phyloP scores from a whole-genome alignment of 1,140 invertebrate species.

The Elymnias hypermnestra region DNA sequence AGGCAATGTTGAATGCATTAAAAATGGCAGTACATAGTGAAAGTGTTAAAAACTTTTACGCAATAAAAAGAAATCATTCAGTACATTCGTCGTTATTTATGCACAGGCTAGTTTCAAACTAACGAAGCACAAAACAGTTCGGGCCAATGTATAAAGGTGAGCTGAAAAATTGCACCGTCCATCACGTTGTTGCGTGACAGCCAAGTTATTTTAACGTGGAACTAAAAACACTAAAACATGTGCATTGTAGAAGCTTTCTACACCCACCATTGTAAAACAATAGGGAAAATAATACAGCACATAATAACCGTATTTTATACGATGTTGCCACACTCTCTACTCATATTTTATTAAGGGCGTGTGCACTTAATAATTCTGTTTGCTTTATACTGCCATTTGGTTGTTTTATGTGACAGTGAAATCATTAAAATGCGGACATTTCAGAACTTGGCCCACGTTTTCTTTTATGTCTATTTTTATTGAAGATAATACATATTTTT shows the following conservation, averaged over 20 bases:
- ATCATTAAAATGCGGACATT: too few relatives aligned
- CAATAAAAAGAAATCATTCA: background rate
- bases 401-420: too few relatives aligned
- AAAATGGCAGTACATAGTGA: too few relatives aligned
- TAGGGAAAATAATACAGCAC: background rate
- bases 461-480: too few relatives aligned
- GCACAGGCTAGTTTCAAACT: conserved; percentile 6
- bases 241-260: background rate
- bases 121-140: conserved; percentile 3
- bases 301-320: background rate
- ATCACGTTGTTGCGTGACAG: conserved; percentile 1
- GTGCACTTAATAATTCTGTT: background rate
- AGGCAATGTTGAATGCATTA: too few relatives aligned
- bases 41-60: too few relatives aligned
- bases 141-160: conserved; percentile 1
- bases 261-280: background rate
- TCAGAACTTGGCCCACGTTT: too few relatives aligned
- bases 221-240: conserved; percentile 3
- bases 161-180: conserved; percentile 9
- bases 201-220: conserved; percentile 7
- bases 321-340: too few relatives aligned
- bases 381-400: too few relatives aligned
- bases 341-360: background rate
- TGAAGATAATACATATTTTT: too few relatives aligned
- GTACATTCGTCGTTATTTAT: conserved; percentile 1